Base-by-base conservation (phyloP, 1,140 invertebrate species). In the Atta cephalotes region DNA sequence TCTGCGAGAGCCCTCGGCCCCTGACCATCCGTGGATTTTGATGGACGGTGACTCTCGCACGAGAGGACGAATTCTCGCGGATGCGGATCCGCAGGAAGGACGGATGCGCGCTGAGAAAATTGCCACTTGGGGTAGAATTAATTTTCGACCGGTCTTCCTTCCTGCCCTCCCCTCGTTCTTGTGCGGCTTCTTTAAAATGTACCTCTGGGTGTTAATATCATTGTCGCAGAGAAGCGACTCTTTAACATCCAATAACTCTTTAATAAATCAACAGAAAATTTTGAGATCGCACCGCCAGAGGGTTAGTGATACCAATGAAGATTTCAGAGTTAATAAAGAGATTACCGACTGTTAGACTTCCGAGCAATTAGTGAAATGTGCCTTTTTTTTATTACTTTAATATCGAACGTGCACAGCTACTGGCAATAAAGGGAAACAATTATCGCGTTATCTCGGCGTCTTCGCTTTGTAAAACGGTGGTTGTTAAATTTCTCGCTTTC, bases 11-110 rank as follows among this genome's bases (percentile, higher is more conserved):
- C 70, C 68, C 68, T 35, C 66, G 6, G 5, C 53, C 70, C 39
- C 35, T 65, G 74, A 45, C 60, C 77, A 74, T 68, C 56, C 72
- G 72, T 79, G 72, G 84, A 85, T 89, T 89, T 89, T 87, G 74
- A 89, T 56, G 88, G 85, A 89, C 84, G 88, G 71, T 72, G 82
- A 87, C 82, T 82, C 88, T 89, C 89, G 88, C 89, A 90, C 68
- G 89, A 87, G 89, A 90, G 63, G 85, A 90, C 72, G 85, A 87
- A 89, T 89, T 87, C 89, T 85, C 88, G 88, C 89, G 85, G 85
- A 85, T 90, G 89, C 85, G 86, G 82, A 89, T 82, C 85, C 77
- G 88, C 63, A 88, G 86, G 88, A 90, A 85, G 35, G 62, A 85
- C 80, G 80, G 62, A 53, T 85, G 81, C 81, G 58, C 66, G 39